Base-by-base conservation (phyloP, 2,113 vertebrate genomes). In the Nettapus auritus region DNA sequence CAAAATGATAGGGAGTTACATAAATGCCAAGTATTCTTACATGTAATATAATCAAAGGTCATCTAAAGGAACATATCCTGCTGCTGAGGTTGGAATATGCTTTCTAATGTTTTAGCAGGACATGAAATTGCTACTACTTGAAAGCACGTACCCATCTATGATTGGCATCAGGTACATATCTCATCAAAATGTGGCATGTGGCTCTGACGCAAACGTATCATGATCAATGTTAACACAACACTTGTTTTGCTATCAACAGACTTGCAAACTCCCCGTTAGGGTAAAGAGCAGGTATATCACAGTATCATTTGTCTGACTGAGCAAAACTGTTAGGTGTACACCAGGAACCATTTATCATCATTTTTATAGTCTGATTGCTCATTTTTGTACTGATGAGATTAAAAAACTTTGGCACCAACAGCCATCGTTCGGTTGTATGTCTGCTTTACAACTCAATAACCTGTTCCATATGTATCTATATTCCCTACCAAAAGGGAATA, bases 11-110 rank as follows among this genome's bases (percentile, higher is more conserved):
- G 70, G 55, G 67, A 93, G 60, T 73, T 93, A 84, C 38, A 64
- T 19, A 88, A 95, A 91, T 75, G 82, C 69, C 82, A 94, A 86
- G 38, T 66, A 60, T 33, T 81, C 59, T 71, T 78, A 60, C 76
- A 86, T 5, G 38, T 38, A 28, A 81, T 87, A 94, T 56, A 95
- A 91, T 78, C 90, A 93, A 95, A 96, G 91, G 88, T 95, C 93
- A 90, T 69, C 79, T 77, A 52, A 93, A 94, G 82, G 89, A 95
- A 91, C 50, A 55, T 7, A 77, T 48, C 83, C 59, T 80, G 50
- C 70, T 67, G 69, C 88, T 81, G 56, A 83, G 63, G 26, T 31
- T 85, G 50, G 57, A 89, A 80, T 77, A 44, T 2, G 9, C 50
- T 81, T 85, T 80, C 59, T 78, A 71, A 74, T 75, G 56, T 94